Percentiles rank a stretch among this genome's conserved stretches.
Conservation (phyloP, 2,113 vertebrate species). For the Gasterosteus aculeatus region DNA sequence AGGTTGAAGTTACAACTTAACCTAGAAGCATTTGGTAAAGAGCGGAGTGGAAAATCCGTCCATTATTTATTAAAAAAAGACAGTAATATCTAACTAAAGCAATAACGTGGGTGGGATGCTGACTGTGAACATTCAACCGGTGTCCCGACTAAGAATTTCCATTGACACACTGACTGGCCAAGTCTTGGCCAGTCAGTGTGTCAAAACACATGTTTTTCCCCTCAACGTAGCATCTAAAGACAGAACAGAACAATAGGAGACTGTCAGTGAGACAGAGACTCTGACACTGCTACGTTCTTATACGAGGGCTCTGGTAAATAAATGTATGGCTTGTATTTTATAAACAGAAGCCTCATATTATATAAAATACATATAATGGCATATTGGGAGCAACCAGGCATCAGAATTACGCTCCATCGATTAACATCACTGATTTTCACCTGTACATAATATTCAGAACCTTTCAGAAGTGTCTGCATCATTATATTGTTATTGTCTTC, state of each 20-base stretch:
- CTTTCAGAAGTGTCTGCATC: neutral
- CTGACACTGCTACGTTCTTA: too few relatives aligned
- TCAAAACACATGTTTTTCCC: neutral
- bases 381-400: neutral
- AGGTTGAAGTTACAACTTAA: neutral
- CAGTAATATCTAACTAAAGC: neutral
- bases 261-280: neutral
- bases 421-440: neutral
- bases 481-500: neutral
- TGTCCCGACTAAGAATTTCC: neutral
- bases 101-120: neutral
- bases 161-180: neutral
- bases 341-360: neutral
- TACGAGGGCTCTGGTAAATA: neutral
- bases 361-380: neutral
- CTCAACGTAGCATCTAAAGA: neutral
- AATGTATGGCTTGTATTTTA: neutral
- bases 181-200: neutral
- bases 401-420: neutral
- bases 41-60: neutral
- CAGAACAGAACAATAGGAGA: neutral
- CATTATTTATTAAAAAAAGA: too few relatives aligned
- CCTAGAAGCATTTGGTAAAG: neutral
- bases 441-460: neutral
- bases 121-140: neutral